Evolutionary conservation across 2,888 invertebrate species (phyloP).

Genomic region (Polymixis lichenea): DNA sequence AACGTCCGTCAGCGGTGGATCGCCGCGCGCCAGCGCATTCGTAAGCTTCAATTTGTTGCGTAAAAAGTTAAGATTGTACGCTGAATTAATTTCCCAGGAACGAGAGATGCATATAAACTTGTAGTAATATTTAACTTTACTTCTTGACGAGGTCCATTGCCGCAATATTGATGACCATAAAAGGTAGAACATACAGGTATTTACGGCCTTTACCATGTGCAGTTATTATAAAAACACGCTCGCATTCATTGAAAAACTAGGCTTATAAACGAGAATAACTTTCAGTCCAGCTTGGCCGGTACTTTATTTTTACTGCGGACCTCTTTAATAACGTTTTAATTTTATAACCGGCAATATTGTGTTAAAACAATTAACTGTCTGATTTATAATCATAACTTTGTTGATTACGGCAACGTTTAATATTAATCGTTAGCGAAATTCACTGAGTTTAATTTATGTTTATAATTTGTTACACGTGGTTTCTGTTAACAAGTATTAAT

Average conservation of each 20-base stretch:
- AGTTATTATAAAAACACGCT: conserved; percentile 46
- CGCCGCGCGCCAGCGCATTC: conserved; percentile 48
- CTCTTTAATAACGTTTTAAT: conserved; percentile 69
- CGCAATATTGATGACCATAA: conserved; percentile 40
- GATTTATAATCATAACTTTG: conserved; percentile 68
- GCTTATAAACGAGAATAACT: conserved; percentile 43
- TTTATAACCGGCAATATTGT: conserved; percentile 69
- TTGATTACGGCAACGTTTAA: conserved; percentile 64
- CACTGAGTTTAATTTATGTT: conserved; percentile 54
- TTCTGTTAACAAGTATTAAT: conserved; percentile 29
- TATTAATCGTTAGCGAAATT: conserved; percentile 60
- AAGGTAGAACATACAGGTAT: conserved; percentile 40
- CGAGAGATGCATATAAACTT: conserved; percentile 38
- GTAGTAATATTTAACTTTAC: conserved; percentile 29
- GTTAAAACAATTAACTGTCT: conserved; percentile 65
- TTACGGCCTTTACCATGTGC: conserved; percentile 36
- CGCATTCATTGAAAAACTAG: conserved; percentile 53
- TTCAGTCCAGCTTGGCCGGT: conserved; percentile 42
- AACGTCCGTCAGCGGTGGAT: conserved; percentile 32
- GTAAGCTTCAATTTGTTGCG: conserved; percentile 39
- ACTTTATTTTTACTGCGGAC: conserved; percentile 61
- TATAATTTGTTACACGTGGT: conserved; percentile 58
- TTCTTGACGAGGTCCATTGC: conserved; percentile 12
- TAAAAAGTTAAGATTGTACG: conserved; percentile 24
- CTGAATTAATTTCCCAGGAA: conserved; percentile 12